Percentiles rank a stretch among this genome's conserved stretches.
Conservation (phyloP, 2,888 invertebrate species). For the Caenorhabditis sp. region DNA sequence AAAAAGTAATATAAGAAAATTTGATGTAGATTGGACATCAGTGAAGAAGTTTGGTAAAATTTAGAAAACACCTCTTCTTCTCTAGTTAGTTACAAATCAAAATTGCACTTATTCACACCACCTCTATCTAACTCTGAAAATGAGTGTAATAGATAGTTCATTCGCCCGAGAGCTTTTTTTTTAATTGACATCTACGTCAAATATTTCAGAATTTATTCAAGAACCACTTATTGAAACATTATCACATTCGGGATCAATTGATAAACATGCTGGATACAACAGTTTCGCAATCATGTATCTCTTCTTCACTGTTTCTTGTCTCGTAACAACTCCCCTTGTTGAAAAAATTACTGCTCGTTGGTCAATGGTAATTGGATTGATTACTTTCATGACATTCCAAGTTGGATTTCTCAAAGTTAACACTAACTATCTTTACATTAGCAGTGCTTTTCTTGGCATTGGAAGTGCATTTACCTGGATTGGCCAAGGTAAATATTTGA, state of each 20-base stretch:
- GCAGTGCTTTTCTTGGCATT: neutral
- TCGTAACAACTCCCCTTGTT: conserved; percentile 9
- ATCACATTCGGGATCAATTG: conserved; percentile 5
- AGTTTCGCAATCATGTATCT: conserved; percentile 15
- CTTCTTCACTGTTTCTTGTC: conserved; percentile 18
- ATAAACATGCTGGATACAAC: conserved; percentile 12
- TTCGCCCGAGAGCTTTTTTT: too few relatives aligned
- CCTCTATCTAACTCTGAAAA: too few relatives aligned
- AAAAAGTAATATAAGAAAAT: too few relatives aligned
- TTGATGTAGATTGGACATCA: too few relatives aligned
- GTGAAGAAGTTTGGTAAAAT: too few relatives aligned
- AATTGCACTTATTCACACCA: too few relatives aligned
- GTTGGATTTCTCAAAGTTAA: conserved; percentile 4
- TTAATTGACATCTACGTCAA: too few relatives aligned
- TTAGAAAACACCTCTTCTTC: too few relatives aligned
- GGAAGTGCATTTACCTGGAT: conserved; percentile 26
- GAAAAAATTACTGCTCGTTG: conserved; percentile 13
- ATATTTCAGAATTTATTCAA: conserved; percentile 17
- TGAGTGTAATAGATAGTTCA: too few relatives aligned
- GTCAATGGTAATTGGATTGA: conserved; percentile 11
- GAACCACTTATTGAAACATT: conserved; percentile 16
- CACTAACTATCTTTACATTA: neutral
- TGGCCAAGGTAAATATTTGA: conserved; percentile 34
- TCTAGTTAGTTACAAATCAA: too few relatives aligned
- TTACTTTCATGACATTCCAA: conserved; percentile 4